Conservation (phyloP, 1,140 invertebrate species). For the Bombus balteatus region DNA sequence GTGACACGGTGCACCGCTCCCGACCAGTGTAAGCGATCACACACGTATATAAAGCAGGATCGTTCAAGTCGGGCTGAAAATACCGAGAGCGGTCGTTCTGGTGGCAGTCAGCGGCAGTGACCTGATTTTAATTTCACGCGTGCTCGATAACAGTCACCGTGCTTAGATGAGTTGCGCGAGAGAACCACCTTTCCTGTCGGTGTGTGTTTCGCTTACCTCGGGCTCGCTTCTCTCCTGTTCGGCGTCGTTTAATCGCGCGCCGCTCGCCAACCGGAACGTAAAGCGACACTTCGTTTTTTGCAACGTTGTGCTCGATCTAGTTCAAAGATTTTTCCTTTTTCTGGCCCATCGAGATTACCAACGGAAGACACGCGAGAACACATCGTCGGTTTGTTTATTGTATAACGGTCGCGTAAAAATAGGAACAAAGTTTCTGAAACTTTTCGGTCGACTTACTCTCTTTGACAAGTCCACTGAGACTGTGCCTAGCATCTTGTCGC, state of each 20-base stretch:
- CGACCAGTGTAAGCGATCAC: constrained; percentile 26
- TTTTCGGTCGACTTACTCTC: not conserved
- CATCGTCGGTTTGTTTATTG: too few relatives aligned
- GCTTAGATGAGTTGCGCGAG: constrained; percentile 41
- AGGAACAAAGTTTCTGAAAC: too few relatives aligned
- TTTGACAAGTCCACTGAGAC: not conserved
- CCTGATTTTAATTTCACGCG: constrained; percentile 67
- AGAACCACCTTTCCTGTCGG: not conserved
- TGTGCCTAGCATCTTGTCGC: too few relatives aligned
- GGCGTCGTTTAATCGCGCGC: constrained; percentile 7
- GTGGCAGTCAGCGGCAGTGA: constrained; percentile 54
- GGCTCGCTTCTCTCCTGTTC: not conserved
- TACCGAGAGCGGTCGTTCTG: constrained; percentile 56
- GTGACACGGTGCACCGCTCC: constrained; percentile 21
- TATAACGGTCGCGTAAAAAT: too few relatives aligned
- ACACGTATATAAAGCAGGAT: constrained; percentile 20
- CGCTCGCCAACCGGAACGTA: constrained; percentile 16
- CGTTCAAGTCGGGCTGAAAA: constrained; percentile 61
- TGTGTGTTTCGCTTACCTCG: not conserved
- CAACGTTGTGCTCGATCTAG: not conserved
- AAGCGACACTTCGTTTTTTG: constrained; percentile 21
- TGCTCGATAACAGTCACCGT: constrained; percentile 49
- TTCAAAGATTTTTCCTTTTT: not conserved
- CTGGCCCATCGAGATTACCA: too few relatives aligned
- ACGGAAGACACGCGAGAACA: not conserved